Conservation (phyloP, 2,797 vertebrate species). For the Bradypus variegatus region DNA sequence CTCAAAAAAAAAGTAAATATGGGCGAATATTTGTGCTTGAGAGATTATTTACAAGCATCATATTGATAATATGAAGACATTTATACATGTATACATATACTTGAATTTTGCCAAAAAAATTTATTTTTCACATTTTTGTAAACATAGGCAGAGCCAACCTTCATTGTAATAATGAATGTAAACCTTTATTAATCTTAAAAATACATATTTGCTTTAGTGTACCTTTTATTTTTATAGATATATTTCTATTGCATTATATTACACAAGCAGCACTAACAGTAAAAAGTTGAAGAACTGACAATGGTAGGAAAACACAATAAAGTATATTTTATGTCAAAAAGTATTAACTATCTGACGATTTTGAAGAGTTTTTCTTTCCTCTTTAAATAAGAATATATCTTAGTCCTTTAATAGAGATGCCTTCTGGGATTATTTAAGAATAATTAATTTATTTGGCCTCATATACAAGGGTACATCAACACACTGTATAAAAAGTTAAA, state of each 20-base stretch:
- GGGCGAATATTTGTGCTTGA: not conserved
- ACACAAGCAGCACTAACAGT: not conserved
- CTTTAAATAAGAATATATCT: not conserved
- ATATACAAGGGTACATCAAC: not conserved
- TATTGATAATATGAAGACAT: not conserved
- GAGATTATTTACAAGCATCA: not conserved
- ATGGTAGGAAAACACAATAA: not conserved
- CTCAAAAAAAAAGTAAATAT: not conserved
- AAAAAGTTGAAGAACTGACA: not conserved
- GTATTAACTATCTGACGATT: not conserved
- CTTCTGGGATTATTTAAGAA: not conserved
- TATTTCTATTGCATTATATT: not conserved
- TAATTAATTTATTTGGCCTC: not conserved
- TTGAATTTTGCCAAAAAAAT: not conserved
- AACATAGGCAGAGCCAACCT: not conserved
- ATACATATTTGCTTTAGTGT: not conserved
- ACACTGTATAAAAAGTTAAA: not conserved
- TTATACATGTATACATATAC: not conserved
- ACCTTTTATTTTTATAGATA: not conserved
- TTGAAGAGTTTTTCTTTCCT: not conserved
- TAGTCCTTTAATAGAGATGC: not conserved
- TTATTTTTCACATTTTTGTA: conserved; percentile 23
- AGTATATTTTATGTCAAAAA: not conserved
- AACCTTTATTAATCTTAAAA: not conserved
- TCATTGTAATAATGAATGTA: not conserved